Base-by-base conservation (phyloP, 1,140 invertebrate species). In the Colletes latitarsis region DNA sequence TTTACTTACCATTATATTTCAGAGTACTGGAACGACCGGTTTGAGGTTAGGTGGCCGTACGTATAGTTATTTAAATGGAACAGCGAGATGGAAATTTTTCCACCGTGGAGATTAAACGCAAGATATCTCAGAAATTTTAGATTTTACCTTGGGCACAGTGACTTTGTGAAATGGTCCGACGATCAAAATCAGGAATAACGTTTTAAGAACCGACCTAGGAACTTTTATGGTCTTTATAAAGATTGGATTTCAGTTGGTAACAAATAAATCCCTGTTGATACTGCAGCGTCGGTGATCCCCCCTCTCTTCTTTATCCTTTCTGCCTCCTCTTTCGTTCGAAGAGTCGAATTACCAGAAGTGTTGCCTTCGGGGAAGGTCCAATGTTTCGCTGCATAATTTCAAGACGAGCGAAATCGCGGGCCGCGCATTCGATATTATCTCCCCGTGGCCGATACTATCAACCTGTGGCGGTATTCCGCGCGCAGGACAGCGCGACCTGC, bases 351-450 rank as follows among this genome's bases (percentile, higher is more conserved):
- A 52, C 46, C 5, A 60, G 55, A 58, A 39, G 21, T 49, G 53
- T 14, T 30, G 39, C 41, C 30, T 46, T 30, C 41, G 15, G 64
- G 17, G n/a, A 21, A 52, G 30, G n/a, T 17, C 4, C 5, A 12
- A 60, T 3, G 70, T 73, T 73, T 39, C 52, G 57, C 55, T 62
- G 41, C 10, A 57, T 77, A 77, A 77, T 60, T 77, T 57, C 19
- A 14, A 19, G 15, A 77, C 41, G 46, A 62, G 60, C 46, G 8
- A 17, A 57, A 64, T 58, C 17, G 64, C 64, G 64, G 43, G n/a
- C 55, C 41, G 19, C 39, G 19, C 43, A 12, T 12, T 77, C 41
- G 74, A 77, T 77, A 58, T 43, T 67, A 76, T 76, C 73, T 46
- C 14, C 14, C 17, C 58, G 9, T 41, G 10, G 43, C 69, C 43